phyloP scores from a whole-genome alignment of 1,140 invertebrate genomes.

The Dryas iulia region DNA sequence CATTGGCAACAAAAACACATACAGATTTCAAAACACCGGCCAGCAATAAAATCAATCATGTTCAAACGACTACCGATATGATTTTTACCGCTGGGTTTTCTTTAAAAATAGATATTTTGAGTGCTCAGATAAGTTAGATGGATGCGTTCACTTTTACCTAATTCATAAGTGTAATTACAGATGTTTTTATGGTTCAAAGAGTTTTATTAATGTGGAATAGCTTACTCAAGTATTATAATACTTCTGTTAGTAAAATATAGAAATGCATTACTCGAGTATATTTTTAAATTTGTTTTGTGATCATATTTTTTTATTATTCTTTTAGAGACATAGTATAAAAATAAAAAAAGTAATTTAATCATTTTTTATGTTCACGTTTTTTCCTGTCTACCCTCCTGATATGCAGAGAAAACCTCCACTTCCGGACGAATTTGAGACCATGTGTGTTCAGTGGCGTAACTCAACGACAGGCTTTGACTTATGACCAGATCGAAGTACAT shows the following conservation, averaged over 20 bases:
- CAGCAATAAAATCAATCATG: constrained; percentile 63
- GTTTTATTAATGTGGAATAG: constrained; percentile 1
- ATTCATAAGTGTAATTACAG: constrained; percentile 18
- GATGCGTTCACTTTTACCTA: constrained; percentile 23
- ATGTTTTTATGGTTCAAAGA: constrained; percentile 8
- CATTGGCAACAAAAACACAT: constrained; percentile 43
- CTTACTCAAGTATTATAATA: background rate
- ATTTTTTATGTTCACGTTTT: no score
- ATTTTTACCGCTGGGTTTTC: constrained; percentile 53
- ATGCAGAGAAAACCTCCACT: no score
- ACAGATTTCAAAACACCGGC: constrained; percentile 54
- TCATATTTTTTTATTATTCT: no score
- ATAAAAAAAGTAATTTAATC: no score
- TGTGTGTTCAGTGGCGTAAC: no score
- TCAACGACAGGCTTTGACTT: no score
- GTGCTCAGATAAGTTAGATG: constrained; percentile 37
- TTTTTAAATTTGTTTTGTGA: background rate
- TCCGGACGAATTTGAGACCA: no score
- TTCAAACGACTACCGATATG: constrained; percentile 48
- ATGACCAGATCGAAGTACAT: no score
- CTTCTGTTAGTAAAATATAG: background rate
- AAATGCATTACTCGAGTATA: background rate
- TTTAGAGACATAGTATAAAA: no score
- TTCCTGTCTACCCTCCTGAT: no score
- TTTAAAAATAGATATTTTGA: constrained; percentile 58